A percentile compares a stretch with the other conserved stretches of the same genome.
Evolutionary conservation across 2,888 invertebrate species (phyloP).

Genomic region (Hyposoter dolosus): DNA sequence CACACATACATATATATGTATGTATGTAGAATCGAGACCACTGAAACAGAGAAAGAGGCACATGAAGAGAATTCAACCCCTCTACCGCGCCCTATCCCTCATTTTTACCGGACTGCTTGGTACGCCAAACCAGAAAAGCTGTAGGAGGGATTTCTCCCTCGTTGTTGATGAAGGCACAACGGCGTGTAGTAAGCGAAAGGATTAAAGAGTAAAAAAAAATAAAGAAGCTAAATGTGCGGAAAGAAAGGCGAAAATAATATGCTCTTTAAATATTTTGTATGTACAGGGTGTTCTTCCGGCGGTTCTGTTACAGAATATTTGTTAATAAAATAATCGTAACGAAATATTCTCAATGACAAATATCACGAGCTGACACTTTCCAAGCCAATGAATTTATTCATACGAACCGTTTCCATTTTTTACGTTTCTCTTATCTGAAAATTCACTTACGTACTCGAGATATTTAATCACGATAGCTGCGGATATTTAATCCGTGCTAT

Average conservation of each 20-base stretch:
- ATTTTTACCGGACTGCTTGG: slow-evolving; percentile 47
- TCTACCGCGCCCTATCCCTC: slow-evolving; percentile 40
- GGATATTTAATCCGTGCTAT: neutral
- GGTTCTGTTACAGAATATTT: neutral
- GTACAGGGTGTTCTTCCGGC: neutral
- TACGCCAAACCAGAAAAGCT: slow-evolving; percentile 30
- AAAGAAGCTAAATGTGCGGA: neutral
- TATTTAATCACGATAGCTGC: neutral
- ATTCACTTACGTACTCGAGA: neutral
- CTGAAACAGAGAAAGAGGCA: slow-evolving; percentile 22
- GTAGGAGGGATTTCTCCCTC: slow-evolving; percentile 24
- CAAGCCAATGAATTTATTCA: too few relatives aligned
- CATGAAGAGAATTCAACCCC: slow-evolving; percentile 44
- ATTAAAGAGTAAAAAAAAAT: slow-evolving; percentile 33
- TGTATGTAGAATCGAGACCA: slow-evolving; percentile 20
- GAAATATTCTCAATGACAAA: neutral
- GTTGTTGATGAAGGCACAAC: slow-evolving; percentile 42
- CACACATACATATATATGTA: neutral
- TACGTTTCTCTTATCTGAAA: neutral
- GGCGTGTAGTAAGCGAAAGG: slow-evolving; percentile 34
- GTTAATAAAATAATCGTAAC: neutral
- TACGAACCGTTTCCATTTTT: too few relatives aligned
- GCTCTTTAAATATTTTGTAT: slow-evolving; percentile 17
- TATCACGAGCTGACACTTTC: neutral
- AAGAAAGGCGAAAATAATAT: slow-evolving; percentile 30